Base-by-base conservation (phyloP, 2,113 vertebrate species). In the Colistium nudipinnis region DNA sequence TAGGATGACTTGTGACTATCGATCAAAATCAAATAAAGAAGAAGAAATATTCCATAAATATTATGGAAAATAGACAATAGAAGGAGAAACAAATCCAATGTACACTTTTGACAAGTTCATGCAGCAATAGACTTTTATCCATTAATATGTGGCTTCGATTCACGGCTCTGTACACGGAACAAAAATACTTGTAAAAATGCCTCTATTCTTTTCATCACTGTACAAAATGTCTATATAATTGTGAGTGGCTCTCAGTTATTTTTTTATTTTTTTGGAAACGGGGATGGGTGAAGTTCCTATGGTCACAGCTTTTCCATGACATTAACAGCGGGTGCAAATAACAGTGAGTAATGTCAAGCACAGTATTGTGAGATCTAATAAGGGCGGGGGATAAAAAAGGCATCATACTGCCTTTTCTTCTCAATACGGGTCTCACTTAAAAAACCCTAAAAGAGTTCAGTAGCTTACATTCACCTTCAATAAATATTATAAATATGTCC, bases 391-490 rank as follows among this genome's bases (percentile, higher is more conserved):
- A 44, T 77, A 74, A 60, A 75, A 79, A 87, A 90, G 81, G 78
- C 87, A 90, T 89, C 87, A 88, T 83, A 90, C 79, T 76, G 77
- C 60, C 68, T 72, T 78, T 79, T 74, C 57, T 66, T 74, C 39
- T 70, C 24, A 55, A 64, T 30, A 84, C 54, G 63, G 76, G 75
- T 83, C 83, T 83, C 65, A 86, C 80, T 49, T 57, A 71, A 77
- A 71, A 77, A 78, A 61, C 67, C 70, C 80, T 76, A 62, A 11
- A 53, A 3, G 76, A 82, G 76, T 85, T 93, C 92, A 93, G 92
- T 92, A 94, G 92, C 91, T 90, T 93, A 93, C 92, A 93, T 93
- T 94, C 92, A 93, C 88, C 91, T 92, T 92, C 90, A 93, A 94
- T 94, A 94, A 94, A 94, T 94, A 94, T 87, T 87, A 94, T 93